These are phyloP conservation scores for Hippolais icterina DNA, from an alignment of 2,113 vertebrate genomes.

Conservation along the genomic window DNA sequence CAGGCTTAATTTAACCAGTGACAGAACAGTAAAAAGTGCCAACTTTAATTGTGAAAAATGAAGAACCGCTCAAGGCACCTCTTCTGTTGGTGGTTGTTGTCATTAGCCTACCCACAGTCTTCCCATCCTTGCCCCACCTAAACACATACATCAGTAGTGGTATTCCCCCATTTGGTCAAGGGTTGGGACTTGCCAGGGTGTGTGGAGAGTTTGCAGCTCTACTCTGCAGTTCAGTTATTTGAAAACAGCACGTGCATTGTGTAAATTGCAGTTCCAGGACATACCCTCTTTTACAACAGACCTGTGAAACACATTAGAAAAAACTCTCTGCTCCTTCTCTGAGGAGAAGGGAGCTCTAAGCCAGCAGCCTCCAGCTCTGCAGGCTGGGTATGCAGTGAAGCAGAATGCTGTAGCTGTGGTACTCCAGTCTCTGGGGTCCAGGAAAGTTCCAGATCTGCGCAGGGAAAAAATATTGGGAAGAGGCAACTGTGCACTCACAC, in stretches of 20 bases:
- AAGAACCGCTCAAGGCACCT: not conserved
- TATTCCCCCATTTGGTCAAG: not conserved
- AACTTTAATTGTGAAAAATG: slow-evolving; percentile 48
- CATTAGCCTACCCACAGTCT: not conserved
- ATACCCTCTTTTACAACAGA: not conserved
- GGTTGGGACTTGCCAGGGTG: not conserved
- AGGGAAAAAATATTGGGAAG: not conserved
- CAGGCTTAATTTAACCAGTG: slow-evolving; percentile 53
- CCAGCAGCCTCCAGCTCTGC: not conserved
- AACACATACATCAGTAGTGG: not conserved
- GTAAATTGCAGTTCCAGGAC: not conserved
- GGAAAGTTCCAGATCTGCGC: not conserved
- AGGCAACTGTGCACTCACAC: not conserved
- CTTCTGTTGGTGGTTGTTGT: not conserved
- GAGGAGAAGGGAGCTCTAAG: not conserved
- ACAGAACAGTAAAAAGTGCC: slow-evolving; percentile 34
- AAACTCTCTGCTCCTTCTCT: not conserved
- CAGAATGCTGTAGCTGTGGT: not conserved
- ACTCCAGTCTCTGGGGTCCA: not conserved
- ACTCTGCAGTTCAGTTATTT: not conserved
- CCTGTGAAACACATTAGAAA: fast-evolving
- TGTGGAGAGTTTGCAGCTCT: not conserved
- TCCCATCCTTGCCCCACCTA: not conserved
- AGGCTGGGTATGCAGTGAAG: not conserved
- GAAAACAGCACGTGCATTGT: not conserved